A percentile compares a stretch with the other conserved stretches of the same genome.
Evolutionary conservation across 2,888 invertebrate species (phyloP).

Genomic region (Polymixis flavicincta): DNA sequence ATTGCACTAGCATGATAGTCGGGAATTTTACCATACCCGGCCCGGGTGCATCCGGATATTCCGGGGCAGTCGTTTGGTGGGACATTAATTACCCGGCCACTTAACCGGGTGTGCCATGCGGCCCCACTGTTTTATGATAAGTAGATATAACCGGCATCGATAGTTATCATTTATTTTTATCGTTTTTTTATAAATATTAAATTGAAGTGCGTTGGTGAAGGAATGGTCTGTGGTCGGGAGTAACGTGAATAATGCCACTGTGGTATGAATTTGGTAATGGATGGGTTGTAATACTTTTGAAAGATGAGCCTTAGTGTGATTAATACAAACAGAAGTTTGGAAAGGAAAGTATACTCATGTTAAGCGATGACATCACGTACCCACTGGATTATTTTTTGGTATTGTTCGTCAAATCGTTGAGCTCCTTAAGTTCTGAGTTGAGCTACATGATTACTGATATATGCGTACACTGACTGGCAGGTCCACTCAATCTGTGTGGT

Average conservation of each 20-base stretch:
- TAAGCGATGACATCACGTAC: neutral
- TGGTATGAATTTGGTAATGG: neutral
- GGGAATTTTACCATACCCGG: slow-evolving; percentile 73
- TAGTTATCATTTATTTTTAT: slow-evolving; percentile 61
- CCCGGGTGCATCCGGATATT: slow-evolving; percentile 74
- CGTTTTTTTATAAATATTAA: slow-evolving; percentile 51
- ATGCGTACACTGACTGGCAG: too few species aligned
- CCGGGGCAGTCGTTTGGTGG: slow-evolving; percentile 77
- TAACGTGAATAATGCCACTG: neutral
- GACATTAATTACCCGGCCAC: slow-evolving; percentile 83
- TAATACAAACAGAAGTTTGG: neutral
- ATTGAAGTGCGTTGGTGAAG: slow-evolving; percentile 27
- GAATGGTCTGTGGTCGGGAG: neutral
- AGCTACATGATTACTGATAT: too few species aligned
- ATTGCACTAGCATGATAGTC: slow-evolving; percentile 63
- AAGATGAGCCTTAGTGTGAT: neutral
- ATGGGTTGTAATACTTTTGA: neutral
- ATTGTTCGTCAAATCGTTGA: too few species aligned
- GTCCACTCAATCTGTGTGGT: too few species aligned
- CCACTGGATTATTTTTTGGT: too few species aligned
- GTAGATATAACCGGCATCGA: slow-evolving; percentile 51
- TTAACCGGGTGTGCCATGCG: slow-evolving; percentile 74
- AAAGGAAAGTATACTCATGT: too few species aligned
- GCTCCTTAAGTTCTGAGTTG: too few species aligned
- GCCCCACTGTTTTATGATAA: slow-evolving; percentile 67